Evolutionary conservation across 1,140 invertebrate species (phyloP).

Genomic region (Aporrectodea caliginosa): DNA sequence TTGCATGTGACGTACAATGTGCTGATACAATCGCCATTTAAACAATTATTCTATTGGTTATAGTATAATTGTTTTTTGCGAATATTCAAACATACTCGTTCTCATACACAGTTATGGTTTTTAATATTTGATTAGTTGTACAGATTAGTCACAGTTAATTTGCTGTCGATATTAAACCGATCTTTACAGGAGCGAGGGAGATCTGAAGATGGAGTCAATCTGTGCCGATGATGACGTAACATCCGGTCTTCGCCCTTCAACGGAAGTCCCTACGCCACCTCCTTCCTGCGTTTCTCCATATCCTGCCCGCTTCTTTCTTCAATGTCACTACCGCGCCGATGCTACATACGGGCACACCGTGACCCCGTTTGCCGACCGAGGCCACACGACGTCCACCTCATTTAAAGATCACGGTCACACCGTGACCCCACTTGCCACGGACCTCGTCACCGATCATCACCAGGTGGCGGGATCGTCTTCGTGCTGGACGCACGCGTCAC

Average conservation of each 20-base stretch:
- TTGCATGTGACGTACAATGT: too few relatives aligned
- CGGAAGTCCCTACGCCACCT: neutral
- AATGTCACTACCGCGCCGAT: neutral
- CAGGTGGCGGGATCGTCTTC: neutral
- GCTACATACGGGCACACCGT: neutral
- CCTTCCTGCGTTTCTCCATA: neutral
- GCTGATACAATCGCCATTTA: neutral
- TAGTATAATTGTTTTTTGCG: neutral
- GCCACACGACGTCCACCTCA: neutral
- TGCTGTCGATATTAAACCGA: too few relatives aligned
- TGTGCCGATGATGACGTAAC: neutral
- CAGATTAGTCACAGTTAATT: neutral
- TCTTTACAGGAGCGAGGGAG: neutral
- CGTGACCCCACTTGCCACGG: too few relatives aligned
- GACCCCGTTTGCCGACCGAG: neutral
- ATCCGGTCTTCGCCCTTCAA: neutral
- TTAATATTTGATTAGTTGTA: neutral
- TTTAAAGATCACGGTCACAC: neutral
- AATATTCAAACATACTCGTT: neutral
- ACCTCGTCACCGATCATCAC: too few relatives aligned
- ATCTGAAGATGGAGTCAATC: neutral
- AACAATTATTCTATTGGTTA: neutral
- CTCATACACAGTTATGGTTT: neutral
- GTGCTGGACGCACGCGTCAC: neutral
- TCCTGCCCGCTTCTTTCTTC: neutral